These are phyloP conservation scores for Drosophila varians DNA, from an alignment of 1,140 invertebrate species.

Conservation along the genomic window DNA sequence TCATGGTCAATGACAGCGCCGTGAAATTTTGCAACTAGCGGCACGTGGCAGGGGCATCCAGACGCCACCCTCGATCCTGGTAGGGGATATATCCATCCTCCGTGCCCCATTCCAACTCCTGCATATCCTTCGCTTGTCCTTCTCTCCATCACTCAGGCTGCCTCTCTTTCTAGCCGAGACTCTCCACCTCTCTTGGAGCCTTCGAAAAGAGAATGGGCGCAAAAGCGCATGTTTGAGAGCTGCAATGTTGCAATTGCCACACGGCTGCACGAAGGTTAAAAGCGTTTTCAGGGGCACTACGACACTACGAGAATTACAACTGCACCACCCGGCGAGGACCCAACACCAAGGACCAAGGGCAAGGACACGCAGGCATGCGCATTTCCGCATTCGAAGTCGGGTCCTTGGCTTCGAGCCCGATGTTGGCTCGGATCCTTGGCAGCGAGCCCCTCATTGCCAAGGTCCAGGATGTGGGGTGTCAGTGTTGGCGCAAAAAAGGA, in stretches of 20 bases:
- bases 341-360: constrained; percentile 67
- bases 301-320: constrained; percentile 35
- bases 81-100: neutral
- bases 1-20: constrained; percentile 72
- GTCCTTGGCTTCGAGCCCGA: constrained; percentile 32
- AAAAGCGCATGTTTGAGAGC: constrained; percentile 65
- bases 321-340: constrained; percentile 17
- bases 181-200: neutral
- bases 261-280: constrained; percentile 76
- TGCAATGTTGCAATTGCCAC: constrained; percentile 62
- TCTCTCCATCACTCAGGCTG: neutral
- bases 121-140: neutral
- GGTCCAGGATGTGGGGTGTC: constrained; percentile 33
- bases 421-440: constrained; percentile 27
- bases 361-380: constrained; percentile 82
- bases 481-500: constrained; percentile 3
- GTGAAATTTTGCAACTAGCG: constrained; percentile 45
- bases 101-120: neutral
- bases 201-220: constrained; percentile 19
- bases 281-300: constrained; percentile 73
- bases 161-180: neutral
- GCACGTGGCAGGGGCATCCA: constrained; percentile 60
- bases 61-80: constrained; percentile 58
- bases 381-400: constrained; percentile 67
- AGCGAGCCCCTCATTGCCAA: constrained; percentile 52